Conservation (phyloP, 2,888 invertebrate genomes). For the Amphimallon solstitiale region DNA sequence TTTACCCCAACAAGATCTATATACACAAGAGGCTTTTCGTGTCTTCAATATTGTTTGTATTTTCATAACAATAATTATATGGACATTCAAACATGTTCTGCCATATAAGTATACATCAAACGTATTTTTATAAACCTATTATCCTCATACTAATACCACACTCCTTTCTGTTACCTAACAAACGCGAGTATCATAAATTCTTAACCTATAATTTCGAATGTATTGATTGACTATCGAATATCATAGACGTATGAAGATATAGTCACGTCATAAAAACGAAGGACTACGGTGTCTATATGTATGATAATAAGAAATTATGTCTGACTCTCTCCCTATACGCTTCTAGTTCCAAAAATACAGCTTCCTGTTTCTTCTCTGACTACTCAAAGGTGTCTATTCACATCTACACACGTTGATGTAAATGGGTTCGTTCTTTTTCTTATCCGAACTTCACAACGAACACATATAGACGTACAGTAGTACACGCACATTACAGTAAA, state of each 20-base stretch:
- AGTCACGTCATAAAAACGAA: neutral
- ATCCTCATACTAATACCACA: neutral
- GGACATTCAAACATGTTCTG: no score
- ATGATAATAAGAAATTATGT: slow-evolving; percentile 6
- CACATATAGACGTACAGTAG: no score
- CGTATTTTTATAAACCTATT: no score
- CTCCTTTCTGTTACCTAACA: neutral
- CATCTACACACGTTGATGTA: neutral
- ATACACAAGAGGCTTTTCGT: no score
- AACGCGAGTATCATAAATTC: neutral
- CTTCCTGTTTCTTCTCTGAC: neutral
- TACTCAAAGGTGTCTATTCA: neutral
- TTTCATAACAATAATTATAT: no score
- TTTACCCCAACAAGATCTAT: no score
- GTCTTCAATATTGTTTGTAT: no score
- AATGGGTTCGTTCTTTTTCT: slow-evolving; percentile 6
- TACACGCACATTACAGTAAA: neutral
- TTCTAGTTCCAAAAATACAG: neutral
- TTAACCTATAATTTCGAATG: slow-evolving; percentile 15
- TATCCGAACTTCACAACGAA: slow-evolving; percentile 7
- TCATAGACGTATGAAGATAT: neutral
- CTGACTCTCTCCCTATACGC: neutral
- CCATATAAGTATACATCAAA: no score
- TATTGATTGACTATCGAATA: slow-evolving; percentile 8
- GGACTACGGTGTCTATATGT: neutral